A percentile compares a stretch with the other conserved stretches of the same genome.
phyloP scores from a whole-genome alignment of 2,113 vertebrate genomes.

The Cromileptes altivelis region DNA sequence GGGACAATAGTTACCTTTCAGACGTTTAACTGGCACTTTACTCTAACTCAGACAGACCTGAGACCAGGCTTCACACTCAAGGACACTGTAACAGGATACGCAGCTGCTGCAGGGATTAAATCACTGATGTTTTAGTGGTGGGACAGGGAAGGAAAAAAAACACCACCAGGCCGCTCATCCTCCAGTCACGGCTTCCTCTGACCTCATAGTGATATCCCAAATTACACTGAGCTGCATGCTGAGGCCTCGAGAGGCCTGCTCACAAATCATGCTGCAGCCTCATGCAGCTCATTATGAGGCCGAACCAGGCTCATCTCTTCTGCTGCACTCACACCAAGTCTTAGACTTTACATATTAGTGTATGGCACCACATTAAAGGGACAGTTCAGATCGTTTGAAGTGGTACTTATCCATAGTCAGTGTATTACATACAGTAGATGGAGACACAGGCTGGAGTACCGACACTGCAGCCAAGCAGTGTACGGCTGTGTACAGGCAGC shows the following conservation, averaged over 20 bases:
- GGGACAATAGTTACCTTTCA: constrained; percentile 33
- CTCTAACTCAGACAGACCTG: background rate
- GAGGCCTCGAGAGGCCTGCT: background rate
- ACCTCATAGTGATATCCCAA: background rate
- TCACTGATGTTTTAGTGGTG: background rate
- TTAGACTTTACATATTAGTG: background rate
- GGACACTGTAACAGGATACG: constrained; percentile 43
- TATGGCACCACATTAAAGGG: background rate
- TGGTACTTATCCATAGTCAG: background rate
- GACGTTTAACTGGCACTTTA: constrained; percentile 29
- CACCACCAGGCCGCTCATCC: background rate
- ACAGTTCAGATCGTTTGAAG: constrained; percentile 5
- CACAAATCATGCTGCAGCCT: background rate
- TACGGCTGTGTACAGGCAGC: too few relatives aligned
- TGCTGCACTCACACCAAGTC: background rate
- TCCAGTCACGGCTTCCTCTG: constrained; percentile 5
- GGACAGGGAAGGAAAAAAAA: background rate
- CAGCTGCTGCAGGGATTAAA: constrained; percentile 35
- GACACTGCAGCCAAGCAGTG: too few relatives aligned
- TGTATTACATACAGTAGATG: background rate
- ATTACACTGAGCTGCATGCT: background rate
- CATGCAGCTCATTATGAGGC: background rate
- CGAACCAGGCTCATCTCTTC: background rate
- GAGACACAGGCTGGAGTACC: too few relatives aligned
- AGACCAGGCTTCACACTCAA: constrained; percentile 27